Conservation (phyloP, 2,888 invertebrate species). For the Allacma fusca region DNA sequence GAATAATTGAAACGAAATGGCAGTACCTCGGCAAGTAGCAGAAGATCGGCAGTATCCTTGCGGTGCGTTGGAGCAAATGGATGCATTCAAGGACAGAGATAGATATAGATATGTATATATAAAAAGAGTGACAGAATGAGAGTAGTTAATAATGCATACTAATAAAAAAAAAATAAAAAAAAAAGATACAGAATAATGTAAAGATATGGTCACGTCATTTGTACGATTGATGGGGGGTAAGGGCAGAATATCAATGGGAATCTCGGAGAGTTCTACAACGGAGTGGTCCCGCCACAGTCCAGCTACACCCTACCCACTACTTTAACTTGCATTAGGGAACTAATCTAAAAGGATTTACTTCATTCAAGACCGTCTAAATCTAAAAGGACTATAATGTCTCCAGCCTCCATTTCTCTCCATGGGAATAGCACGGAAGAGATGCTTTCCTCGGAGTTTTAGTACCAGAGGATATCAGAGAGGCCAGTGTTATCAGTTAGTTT, state of each 20-base stretch:
- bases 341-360: no score
- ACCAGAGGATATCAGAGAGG: no score
- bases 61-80: slow-evolving; percentile 22
- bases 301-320: no score
- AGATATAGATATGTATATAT: not conserved
- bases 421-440: no score
- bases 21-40: slow-evolving; percentile 67
- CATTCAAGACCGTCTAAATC: no score
- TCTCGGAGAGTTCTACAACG: no score
- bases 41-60: slow-evolving; percentile 67
- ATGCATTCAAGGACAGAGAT: slow-evolving; percentile 17
- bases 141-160: slow-evolving; percentile 16
- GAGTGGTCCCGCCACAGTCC: no score
- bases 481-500: no score
- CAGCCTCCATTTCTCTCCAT: no score
- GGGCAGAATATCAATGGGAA: not conserved
- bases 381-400: no score
- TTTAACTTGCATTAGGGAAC: no score
- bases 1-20: slow-evolving; percentile 19
- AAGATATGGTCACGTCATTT: not conserved
- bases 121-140: slow-evolving; percentile 20
- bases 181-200: slow-evolving; percentile 16
- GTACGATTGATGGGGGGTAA: not conserved
- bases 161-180: slow-evolving; percentile 53
- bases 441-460: no score